Base-by-base conservation (phyloP, 2,888 invertebrate species). In the Synergus umbraculus region DNA sequence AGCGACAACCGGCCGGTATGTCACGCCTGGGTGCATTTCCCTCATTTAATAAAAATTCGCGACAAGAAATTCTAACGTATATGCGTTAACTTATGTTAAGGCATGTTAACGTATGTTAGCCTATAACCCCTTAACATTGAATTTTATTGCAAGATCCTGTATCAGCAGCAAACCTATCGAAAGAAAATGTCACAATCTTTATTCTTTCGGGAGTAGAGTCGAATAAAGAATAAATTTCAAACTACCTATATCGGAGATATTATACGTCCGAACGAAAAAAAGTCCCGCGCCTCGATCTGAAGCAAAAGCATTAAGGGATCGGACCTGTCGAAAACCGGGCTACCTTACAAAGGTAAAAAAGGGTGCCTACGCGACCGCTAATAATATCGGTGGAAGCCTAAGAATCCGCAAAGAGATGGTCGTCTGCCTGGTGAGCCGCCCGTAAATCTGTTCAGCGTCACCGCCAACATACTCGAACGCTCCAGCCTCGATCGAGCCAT, bases 351-450 rank as follows among this genome's bases (percentile, higher is more conserved):
- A 87, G 88, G 90, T 90, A 89, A 90, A 91, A 90, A 91, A 90
- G 89, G 88, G 87, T 87, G 83, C 77, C 83, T 79, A 88, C 86
- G 86, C 89, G 90, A 89, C 90, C 89, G 90, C 90, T 91, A 91
- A 91, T 91, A 91, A 91, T 91, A 91, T 90, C 90, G 88, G 88
- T 87, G 90, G 89, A 89, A 90, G 90, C 88, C 87, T 84, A 89
- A 87, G 91, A 90, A 91, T 90, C 87, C 89, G 88, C 88, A 87
- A 89, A 89, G 89, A 89, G 89, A 85, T 87, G 88, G 87, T 88
- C 89, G 89, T 90, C 90, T 88, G 88, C 90, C 89, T 87, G 89
- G 88, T 88, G 88, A 90, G 86, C 88, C 89, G 90, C 87, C 90
- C 91, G 91, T 91, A 91, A 91, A 91, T 91, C 91, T 90, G 88